Conservation (phyloP, 2,797 vertebrate species). For the Syngnathus acus region DNA sequence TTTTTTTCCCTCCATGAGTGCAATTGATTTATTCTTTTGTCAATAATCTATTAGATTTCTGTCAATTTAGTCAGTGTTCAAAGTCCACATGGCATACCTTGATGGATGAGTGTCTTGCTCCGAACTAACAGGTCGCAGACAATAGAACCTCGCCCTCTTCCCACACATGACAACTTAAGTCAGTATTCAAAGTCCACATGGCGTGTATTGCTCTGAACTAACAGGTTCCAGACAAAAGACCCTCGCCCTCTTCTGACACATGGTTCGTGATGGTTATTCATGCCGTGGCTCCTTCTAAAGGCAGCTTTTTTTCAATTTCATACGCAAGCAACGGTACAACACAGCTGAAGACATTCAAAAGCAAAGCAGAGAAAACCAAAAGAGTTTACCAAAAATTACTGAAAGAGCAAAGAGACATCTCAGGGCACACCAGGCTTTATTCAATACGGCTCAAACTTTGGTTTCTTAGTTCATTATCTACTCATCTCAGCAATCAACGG, state of each 20-base stretch:
- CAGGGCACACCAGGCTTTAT: too few species aligned
- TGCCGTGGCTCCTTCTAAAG: background rate
- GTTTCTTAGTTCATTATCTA: too few species aligned
- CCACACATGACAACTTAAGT: background rate
- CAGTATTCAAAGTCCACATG: conserved; percentile 27
- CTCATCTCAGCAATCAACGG: too few species aligned
- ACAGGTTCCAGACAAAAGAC: background rate
- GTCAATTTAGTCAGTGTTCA: conserved; percentile 11
- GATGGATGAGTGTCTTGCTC: conserved; percentile 5
- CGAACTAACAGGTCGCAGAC: background rate
- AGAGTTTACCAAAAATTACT: too few species aligned
- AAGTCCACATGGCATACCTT: conserved; percentile 20
- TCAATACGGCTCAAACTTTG: too few species aligned
- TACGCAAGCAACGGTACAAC: too few species aligned
- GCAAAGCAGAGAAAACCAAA: too few species aligned
- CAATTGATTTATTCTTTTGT: background rate
- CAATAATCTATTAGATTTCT: background rate
- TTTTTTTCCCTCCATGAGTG: background rate
- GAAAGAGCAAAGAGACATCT: too few species aligned
- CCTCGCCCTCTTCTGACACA: background rate
- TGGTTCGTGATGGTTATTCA: background rate
- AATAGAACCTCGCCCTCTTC: background rate
- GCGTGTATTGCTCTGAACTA: background rate
- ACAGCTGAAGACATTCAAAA: too few species aligned
- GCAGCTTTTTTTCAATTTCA: too few species aligned